A percentile compares a stretch with the other conserved stretches of the same genome.
phyloP scores from a whole-genome alignment of 1,140 invertebrate species.

The Drosophila varians region DNA sequence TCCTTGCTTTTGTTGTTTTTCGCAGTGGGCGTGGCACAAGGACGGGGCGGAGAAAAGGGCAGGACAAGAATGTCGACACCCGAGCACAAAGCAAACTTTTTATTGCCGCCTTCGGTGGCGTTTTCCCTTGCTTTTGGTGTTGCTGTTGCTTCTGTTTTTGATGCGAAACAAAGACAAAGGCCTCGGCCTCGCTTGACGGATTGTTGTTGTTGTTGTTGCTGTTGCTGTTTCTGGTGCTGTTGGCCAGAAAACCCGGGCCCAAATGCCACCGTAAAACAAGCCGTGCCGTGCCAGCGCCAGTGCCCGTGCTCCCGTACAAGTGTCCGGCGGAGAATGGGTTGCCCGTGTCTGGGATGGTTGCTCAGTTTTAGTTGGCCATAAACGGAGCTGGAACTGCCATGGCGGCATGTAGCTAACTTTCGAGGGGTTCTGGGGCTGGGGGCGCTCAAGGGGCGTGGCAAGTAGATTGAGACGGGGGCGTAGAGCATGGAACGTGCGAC shows the following conservation, averaged over 20 bases:
- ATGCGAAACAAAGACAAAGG: constrained; percentile 33
- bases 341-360: constrained; percentile 28
- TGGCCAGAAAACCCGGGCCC: constrained; percentile 1
- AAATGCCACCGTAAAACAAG: constrained; percentile 1
- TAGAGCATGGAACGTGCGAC: not conserved
- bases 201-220: constrained; percentile 6
- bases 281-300: not conserved
- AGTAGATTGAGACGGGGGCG: not conserved
- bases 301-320: not conserved
- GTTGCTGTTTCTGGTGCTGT: no score
- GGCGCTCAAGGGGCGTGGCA: not conserved
- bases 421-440: not conserved
- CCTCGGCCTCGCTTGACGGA: constrained; percentile 16
- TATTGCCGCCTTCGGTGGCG: constrained; percentile 51
- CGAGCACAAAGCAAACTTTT: constrained; percentile 51
- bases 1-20: not conserved
- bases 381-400: constrained; percentile 41
- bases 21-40: constrained; percentile 12
- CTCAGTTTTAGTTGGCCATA: constrained; percentile 74
- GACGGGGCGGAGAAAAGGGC: not conserved
- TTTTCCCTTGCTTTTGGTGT: constrained; percentile 18
- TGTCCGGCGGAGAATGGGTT: constrained; percentile 1
- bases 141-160: constrained; percentile 17
- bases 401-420: constrained; percentile 28
- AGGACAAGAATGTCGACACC: constrained; percentile 34